Percentiles rank a stretch among this genome's conserved stretches.
These are phyloP conservation scores for Atlantisia rogersi DNA, from an alignment of 2,113 vertebrate genomes.

Conservation along the genomic window DNA sequence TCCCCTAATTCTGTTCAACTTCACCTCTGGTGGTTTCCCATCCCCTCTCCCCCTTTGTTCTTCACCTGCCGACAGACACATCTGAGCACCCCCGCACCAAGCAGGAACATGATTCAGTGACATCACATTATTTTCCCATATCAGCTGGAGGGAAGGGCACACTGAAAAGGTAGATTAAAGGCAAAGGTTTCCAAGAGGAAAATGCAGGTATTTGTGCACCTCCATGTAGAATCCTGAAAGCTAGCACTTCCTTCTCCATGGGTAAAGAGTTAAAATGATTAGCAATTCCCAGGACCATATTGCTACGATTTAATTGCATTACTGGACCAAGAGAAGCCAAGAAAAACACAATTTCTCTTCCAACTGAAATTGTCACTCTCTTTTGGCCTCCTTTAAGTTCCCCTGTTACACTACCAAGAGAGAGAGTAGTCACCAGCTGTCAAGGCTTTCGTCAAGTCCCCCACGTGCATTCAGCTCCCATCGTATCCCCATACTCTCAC, in stretches of 20 bases:
- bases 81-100: neutral
- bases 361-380: neutral
- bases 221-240: neutral
- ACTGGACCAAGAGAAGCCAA: neutral
- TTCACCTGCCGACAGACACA: neutral
- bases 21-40: neutral
- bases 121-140: neutral
- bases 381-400: neutral
- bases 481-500: neutral
- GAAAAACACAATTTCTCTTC: conserved; percentile 10
- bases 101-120: neutral
- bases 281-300: neutral
- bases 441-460: neutral
- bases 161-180: neutral
- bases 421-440: neutral
- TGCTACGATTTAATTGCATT: neutral
- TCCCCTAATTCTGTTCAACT: neutral
- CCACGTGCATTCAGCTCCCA: rapidly evolving
- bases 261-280: conserved; percentile 1
- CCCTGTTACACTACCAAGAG: neutral
- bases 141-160: neutral
- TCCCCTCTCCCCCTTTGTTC: neutral
- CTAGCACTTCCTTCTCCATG: neutral
- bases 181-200: neutral
- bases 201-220: neutral